Evolutionary conservation across 2,113 vertebrate genomes (phyloP), one percentile per base, ranked within the genome.

Genomic region (Bombycilla garrulus): DNA sequence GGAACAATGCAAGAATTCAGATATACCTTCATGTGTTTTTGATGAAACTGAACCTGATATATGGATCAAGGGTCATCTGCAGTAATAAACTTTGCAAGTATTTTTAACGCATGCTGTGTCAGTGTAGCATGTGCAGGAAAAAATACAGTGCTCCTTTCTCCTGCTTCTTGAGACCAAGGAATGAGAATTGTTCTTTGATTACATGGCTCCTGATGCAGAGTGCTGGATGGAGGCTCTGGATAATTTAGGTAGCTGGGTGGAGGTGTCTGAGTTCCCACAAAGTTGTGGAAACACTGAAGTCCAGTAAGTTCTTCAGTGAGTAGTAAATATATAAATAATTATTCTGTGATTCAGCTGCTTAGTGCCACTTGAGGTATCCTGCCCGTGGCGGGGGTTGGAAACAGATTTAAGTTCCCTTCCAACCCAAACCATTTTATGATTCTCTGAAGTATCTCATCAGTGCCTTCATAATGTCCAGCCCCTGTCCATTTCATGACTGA

Each of bases 1-100:
- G 18, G 31, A 74, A 51, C 15, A 67, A 1, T 13, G 23, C 26
- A 73, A 33, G 53, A 76, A 67, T 79, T 95, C n/a, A 73, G 10
- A 29, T 45, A 12, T 1, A 38, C 7, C 6, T 66, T 25, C 56
- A 38, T 0, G 1, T 71, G 56, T 0, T 66, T 81, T 51, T n/a
- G 40, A 11, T 79, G 57, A 54, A 84, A n/a, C 11, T 56, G 18
- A 61, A 81, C 16, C 10, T 91, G 35, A n/a, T 38, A 12, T 9
- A 38, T 15, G 6, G 36, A 58, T 67, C 48, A 77, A 71, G 44
- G 33, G 2, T 44, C 56, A 71, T 29, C 35, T 80, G 16, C 48
- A 70, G 17, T 7, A 80, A 35, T 50, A 92, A 61, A 4, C 48
- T 87, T 15, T 47, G 23, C 8, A 57, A 76, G 12, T 56, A 19